phyloP scores from a whole-genome alignment of 1,140 invertebrate genomes.

The Drosophila quadrilineata region DNA sequence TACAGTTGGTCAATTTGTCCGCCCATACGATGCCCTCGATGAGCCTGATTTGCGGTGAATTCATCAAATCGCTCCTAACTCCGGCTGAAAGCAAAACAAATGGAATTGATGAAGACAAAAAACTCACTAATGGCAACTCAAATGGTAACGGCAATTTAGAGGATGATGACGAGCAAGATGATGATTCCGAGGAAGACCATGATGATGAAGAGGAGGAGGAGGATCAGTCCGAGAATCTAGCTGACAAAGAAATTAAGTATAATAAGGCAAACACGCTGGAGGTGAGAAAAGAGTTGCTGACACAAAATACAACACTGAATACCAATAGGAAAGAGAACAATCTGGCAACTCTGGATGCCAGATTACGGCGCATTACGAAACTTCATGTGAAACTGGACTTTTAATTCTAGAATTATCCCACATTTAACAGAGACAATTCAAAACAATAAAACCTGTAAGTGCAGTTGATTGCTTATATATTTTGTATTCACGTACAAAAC shows the following conservation, averaged over 20 bases:
- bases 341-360: conserved; percentile 32
- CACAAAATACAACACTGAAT: conserved; percentile 41
- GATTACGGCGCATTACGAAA: conserved; percentile 33
- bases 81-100: conserved; percentile 53
- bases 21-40: conserved; percentile 83
- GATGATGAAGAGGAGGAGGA: not conserved
- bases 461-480: conserved; percentile 2
- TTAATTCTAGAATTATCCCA: conserved; percentile 31
- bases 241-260: not conserved
- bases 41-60: conserved; percentile 82
- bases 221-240: not conserved
- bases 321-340: not conserved
- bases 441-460: no score
- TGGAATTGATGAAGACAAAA: no score
- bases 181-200: conserved; percentile 6
- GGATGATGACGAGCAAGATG: conserved; percentile 14
- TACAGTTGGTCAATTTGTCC: conserved; percentile 82
- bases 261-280: no score
- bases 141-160: no score
- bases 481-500: no score
- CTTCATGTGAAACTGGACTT: conserved; percentile 35
- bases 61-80: conserved; percentile 81
- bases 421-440: not conserved
- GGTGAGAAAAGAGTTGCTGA: conserved; percentile 45
- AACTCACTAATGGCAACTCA: no score